Evolutionary conservation across 2,113 vertebrate species (phyloP), one percentile per base, ranked within the genome.

Genomic region (Tragelaphus buxtoni): DNA sequence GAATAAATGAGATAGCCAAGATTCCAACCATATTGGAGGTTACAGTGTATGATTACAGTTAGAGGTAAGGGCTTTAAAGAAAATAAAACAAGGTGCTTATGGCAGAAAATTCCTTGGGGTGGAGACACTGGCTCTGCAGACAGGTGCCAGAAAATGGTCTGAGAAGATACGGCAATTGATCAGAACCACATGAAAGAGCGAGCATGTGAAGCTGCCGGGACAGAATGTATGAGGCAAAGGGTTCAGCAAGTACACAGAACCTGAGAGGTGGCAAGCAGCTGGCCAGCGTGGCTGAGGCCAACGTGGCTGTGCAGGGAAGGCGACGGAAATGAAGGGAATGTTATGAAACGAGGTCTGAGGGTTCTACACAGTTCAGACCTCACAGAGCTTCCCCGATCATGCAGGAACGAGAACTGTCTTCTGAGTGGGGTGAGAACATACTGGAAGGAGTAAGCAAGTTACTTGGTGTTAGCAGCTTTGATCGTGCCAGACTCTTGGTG

Each of bases 301-400:
- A 3, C 0, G 26, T 0, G 39, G 28, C 53, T 20, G 9, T 12
- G 30, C 26, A 53, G 24, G 53, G 24, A 94, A 32, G 32, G 74
- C 32, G 14, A 45, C 0, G 0, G 18, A 47, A 55, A 80, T 2
- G 1, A 35, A 35, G 63, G 4, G 4, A 69, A 18, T 3, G 8
- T 28, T 13, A 58, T 4, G 17, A 76, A 65, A 55, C 26, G 42
- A 83, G 39, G 42, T 16, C 55, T 63, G 47, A 24, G 86, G 53
- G 30, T 3, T 7, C 6, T 11, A 24, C 9, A 9, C 3, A 22
- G 45, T 13, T 84, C n/a, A 1, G 76, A 39, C 45, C 42, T 86
- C 61, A 82, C 0, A 35, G 63, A 47, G 3, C 47, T 76, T 28
- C 47, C 0, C 47, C 2, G 13, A 20, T 51, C 42, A 24, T 8